Percentiles rank a stretch among this genome's conserved stretches.
phyloP scores from a whole-genome alignment of 2,113 vertebrate species.

The Turdus rufiventris region DNA sequence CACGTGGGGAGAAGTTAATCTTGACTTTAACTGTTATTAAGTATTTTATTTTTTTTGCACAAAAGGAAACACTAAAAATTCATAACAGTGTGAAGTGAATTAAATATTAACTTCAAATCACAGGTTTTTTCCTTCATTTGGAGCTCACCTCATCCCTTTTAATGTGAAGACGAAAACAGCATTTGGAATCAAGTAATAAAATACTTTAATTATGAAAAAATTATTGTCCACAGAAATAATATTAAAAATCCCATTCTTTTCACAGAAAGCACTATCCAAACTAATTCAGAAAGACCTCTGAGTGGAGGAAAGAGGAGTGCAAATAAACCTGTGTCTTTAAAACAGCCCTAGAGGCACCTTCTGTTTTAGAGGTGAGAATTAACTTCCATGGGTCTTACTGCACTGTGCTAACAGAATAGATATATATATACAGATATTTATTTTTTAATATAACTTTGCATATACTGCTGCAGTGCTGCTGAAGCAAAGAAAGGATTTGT shows the following conservation, averaged over 20 bases:
- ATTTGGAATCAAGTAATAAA: background rate
- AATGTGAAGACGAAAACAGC: background rate
- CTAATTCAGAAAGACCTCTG: background rate
- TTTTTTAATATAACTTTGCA: background rate
- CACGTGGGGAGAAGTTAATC: background rate
- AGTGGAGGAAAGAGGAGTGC: background rate
- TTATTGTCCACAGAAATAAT: background rate
- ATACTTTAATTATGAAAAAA: background rate
- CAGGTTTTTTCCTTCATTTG: background rate
- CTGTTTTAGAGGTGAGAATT: background rate
- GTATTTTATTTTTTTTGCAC: background rate
- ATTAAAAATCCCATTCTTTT: background rate
- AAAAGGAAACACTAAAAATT: background rate
- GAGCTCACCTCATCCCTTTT: background rate
- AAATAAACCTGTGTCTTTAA: background rate
- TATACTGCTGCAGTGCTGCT: background rate
- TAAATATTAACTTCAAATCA: background rate
- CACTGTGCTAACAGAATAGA: background rate
- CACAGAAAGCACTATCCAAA: background rate
- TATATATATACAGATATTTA: no score
- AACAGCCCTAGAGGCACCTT: background rate
- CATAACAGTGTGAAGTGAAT: background rate
- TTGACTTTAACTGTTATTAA: background rate
- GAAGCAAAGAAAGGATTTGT: background rate
- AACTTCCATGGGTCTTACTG: background rate